Percentiles rank a stretch among this genome's conserved stretches.
Conservation (phyloP, 2,113 vertebrate genomes). For the Hydropotes inermis region DNA sequence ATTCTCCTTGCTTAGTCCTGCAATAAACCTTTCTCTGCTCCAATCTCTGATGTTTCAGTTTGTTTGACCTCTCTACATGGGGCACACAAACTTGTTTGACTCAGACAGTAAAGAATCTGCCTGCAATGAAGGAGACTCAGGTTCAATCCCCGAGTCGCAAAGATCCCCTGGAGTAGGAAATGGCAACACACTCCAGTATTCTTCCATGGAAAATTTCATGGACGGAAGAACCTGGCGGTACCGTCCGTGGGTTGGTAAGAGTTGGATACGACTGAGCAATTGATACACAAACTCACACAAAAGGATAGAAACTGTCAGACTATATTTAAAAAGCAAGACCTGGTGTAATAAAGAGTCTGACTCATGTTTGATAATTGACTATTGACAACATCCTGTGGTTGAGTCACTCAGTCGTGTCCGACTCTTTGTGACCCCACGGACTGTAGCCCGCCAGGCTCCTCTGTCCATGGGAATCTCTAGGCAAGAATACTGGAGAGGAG, state of each 20-base stretch:
- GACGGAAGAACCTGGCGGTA: background rate
- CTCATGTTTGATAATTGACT: background rate
- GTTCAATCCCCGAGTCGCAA: background rate
- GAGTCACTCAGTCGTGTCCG: background rate
- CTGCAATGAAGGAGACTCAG: background rate
- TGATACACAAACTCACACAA: background rate
- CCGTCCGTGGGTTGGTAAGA: background rate
- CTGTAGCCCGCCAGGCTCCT: background rate
- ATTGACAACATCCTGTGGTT: background rate
- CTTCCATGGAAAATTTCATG: background rate
- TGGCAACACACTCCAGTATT: background rate
- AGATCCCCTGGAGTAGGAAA: background rate
- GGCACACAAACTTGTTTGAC: background rate
- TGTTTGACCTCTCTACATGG: background rate
- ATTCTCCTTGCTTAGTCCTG: background rate
- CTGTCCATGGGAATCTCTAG: background rate
- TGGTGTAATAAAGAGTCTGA: background rate
- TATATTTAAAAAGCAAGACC: background rate
- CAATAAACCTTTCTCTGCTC: background rate
- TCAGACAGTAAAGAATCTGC: background rate
- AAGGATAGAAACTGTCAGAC: background rate
- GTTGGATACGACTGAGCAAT: rapidly evolving
- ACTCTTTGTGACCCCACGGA: background rate
- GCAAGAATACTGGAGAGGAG: background rate
- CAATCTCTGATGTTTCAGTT: background rate